Evolutionary conservation across 1,140 invertebrate genomes (phyloP).

Genomic region (Habropoda laboriosa): DNA sequence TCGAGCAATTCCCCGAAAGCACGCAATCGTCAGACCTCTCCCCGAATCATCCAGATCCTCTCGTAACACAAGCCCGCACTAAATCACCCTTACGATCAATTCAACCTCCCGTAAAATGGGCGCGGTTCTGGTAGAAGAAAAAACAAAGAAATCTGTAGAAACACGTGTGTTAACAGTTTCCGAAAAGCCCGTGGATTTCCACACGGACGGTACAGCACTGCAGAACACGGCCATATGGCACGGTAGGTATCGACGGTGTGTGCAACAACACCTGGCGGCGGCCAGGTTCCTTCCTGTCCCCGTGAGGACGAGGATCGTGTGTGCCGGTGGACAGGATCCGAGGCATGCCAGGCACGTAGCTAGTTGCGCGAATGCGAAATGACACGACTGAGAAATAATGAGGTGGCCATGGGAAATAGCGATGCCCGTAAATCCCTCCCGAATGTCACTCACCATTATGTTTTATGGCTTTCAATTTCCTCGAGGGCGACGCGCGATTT

Average conservation of each 20-base stretch:
- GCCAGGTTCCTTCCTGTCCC: background rate
- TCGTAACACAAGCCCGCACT: no score
- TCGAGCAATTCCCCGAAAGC: no score
- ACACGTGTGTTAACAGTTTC: constrained; percentile 6
- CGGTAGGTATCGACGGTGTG: background rate
- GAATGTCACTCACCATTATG: constrained; percentile 56
- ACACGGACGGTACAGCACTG: constrained; percentile 5
- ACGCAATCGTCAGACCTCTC: no score
- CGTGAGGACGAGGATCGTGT: background rate
- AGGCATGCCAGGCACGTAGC: constrained; percentile 42
- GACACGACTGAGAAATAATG: constrained; percentile 59
- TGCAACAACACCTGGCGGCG: constrained; percentile 28
- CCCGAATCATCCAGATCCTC: no score
- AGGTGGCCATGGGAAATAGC: constrained; percentile 52
- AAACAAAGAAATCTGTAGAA: background rate
- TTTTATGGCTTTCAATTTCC: constrained; percentile 67
- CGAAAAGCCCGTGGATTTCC: background rate
- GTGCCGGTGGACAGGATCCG: background rate
- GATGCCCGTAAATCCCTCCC: constrained; percentile 60
- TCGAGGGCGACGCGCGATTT: constrained; percentile 33
- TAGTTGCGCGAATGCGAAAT: constrained; percentile 48
- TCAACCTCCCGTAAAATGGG: background rate
- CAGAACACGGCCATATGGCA: constrained; percentile 26
- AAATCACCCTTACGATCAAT: background rate
- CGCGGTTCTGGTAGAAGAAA: no score